Percentiles rank a stretch among this genome's conserved stretches.
These are phyloP conservation scores for Cricetomys ansorgei DNA, from an alignment of 2,113 vertebrate species.

Conservation along the genomic window DNA sequence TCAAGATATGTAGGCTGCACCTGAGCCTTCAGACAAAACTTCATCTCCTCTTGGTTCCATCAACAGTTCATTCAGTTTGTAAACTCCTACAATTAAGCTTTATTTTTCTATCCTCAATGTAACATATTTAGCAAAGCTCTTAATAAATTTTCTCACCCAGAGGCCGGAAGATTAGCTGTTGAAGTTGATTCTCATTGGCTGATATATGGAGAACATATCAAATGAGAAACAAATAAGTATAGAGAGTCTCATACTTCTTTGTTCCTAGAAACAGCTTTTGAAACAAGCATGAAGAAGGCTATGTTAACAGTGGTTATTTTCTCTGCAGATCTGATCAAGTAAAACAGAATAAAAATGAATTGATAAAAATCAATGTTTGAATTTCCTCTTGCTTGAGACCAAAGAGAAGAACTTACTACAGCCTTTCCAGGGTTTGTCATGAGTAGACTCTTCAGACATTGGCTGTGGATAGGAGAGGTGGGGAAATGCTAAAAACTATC, in stretches of 20 bases:
- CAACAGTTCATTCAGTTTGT: not conserved
- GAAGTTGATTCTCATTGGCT: not conserved
- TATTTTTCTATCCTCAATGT: not conserved
- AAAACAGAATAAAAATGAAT: constrained; percentile 57
- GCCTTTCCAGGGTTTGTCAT: not conserved
- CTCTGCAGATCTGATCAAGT: constrained; percentile 4
- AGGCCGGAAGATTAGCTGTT: not conserved
- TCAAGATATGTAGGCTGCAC: not conserved
- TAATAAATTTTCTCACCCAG: not conserved
- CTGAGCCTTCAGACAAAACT: not conserved
- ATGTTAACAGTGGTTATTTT: not conserved
- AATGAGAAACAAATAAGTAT: not conserved
- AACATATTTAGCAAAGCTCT: constrained; percentile 11
- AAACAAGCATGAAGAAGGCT: not conserved
- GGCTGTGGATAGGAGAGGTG: not conserved
- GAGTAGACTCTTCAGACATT: not conserved
- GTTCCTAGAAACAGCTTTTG: not conserved
- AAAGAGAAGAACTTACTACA: not conserved
- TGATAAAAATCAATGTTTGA: not conserved
- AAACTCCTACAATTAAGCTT: not conserved
- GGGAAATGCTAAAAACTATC: not conserved
- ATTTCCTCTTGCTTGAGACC: constrained; percentile 53
- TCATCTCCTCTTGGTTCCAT: not conserved
- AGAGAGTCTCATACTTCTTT: not conserved
- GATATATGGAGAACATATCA: not conserved